Conservation (phyloP, 2,888 invertebrate species). For the Nudaria mundana region DNA sequence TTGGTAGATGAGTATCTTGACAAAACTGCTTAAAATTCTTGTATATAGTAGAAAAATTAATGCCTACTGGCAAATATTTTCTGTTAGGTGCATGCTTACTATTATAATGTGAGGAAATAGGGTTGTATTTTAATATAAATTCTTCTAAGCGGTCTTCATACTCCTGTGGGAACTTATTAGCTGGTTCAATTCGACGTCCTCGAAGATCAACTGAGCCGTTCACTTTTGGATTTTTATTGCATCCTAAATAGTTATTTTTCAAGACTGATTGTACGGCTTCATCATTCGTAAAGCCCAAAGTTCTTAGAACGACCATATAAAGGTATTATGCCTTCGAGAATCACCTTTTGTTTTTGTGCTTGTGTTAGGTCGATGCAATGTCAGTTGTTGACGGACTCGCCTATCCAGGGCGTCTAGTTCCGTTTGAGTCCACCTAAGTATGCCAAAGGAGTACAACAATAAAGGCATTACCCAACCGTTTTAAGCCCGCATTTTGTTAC, state of each 20-base stretch:
- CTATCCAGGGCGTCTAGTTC: no score
- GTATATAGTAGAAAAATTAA: slow-evolving; percentile 8
- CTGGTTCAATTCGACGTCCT: slow-evolving; percentile 12
- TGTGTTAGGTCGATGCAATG: slow-evolving; percentile 1
- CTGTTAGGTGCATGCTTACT: slow-evolving; percentile 14
- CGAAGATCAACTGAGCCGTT: slow-evolving; percentile 10
- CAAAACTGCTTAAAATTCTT: slow-evolving; percentile 10
- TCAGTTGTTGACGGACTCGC: no score
- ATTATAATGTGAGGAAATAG: slow-evolving; percentile 12
- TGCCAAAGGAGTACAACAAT: no score
- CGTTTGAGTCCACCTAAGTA: no score
- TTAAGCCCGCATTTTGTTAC: no score
- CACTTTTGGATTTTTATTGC: slow-evolving; percentile 9
- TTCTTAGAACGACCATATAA: background rate
- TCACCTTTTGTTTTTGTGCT: slow-evolving; percentile 5
- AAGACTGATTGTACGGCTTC: slow-evolving; percentile 2
- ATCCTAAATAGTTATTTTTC: background rate
- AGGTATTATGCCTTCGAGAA: slow-evolving; percentile 6
- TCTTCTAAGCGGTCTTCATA: slow-evolving; percentile 9
- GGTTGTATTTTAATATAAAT: no score
- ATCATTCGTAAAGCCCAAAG: background rate
- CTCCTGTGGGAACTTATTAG: slow-evolving; percentile 13
- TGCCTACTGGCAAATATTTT: slow-evolving; percentile 12
- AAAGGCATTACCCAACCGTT: no score
- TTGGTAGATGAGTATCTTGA: slow-evolving; percentile 6